Percentiles rank a stretch among this genome's conserved stretches.
Evolutionary conservation across 2,888 invertebrate genomes (phyloP).

Genomic region (Siphlonurus alternatus): DNA sequence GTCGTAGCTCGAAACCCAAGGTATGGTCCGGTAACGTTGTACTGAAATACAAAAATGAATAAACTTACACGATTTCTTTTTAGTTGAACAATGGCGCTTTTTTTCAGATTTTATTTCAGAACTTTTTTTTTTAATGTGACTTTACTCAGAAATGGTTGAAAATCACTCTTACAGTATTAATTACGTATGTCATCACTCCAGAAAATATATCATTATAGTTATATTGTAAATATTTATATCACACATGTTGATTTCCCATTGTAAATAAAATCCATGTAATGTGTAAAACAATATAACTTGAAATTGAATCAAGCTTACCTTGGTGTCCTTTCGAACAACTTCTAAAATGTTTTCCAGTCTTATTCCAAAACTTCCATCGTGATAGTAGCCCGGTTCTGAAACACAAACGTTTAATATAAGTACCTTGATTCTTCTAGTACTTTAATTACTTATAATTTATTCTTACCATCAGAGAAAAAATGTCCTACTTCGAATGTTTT

Average conservation of each 20-base stretch:
- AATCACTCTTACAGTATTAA: neutral
- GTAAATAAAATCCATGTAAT: no score
- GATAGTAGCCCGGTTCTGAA: slow-evolving; percentile 79
- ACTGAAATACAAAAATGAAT: slow-evolving; percentile 11
- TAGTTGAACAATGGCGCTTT: slow-evolving; percentile 2
- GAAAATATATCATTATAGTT: no score
- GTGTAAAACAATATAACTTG: neutral
- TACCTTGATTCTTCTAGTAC: neutral
- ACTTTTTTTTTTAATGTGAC: neutral
- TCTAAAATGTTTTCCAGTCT: slow-evolving; percentile 72
- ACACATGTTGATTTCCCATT: no score
- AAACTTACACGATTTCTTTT: slow-evolving; percentile 26
- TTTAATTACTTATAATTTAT: neutral
- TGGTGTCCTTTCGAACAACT: slow-evolving; percentile 32
- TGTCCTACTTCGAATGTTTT: slow-evolving; percentile 49
- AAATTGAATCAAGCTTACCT: slow-evolving; percentile 14
- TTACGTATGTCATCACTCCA: no score
- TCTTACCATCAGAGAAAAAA: slow-evolving; percentile 57
- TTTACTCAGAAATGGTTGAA: no score
- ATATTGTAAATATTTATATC: no score
- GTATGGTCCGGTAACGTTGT: slow-evolving; percentile 12
- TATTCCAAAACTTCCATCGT: slow-evolving; percentile 67
- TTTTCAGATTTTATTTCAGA: neutral
- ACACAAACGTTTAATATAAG: slow-evolving; percentile 11
- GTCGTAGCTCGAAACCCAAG: slow-evolving; percentile 62